Conservation (phyloP, 2,797 vertebrate species). For the Darevskia mixta region DNA sequence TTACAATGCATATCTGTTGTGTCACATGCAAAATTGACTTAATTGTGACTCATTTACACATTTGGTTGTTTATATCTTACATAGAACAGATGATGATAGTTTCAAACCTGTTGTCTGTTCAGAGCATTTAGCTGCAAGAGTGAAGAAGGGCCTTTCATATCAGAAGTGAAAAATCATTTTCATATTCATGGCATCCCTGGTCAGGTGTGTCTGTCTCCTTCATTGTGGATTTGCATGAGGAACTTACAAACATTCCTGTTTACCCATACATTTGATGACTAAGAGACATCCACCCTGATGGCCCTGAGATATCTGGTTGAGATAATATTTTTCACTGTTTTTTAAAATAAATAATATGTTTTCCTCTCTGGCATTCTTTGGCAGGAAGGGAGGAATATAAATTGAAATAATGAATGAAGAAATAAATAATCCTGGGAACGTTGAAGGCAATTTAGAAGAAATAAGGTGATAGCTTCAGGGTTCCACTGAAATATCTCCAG, state of each 20-base stretch:
- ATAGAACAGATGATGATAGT: not conserved
- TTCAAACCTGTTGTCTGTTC: not conserved
- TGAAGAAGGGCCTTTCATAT: not conserved
- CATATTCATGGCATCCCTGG: not conserved
- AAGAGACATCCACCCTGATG: too few species aligned
- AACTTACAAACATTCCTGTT: too few species aligned
- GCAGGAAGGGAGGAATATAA: too few species aligned
- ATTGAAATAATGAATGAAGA: too few species aligned
- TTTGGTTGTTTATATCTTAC: not conserved
- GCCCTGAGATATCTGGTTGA: too few species aligned
- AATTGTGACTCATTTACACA: not conserved
- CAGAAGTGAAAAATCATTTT: not conserved
- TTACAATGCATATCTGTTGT: not conserved
- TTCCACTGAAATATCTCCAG: not conserved
- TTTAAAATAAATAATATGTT: too few species aligned
- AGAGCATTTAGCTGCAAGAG: not conserved
- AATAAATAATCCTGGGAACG: not conserved
- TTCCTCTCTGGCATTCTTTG: too few species aligned
- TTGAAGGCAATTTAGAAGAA: not conserved
- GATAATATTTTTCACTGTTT: too few species aligned
- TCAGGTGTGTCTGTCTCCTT: too few species aligned
- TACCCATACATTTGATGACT: too few species aligned
- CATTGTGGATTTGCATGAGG: too few species aligned
- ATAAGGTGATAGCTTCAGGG: not conserved
- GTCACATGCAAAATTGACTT: not conserved